Evolutionary conservation across 2,888 invertebrate species (phyloP).

Genomic region (Phortica okadai): DNA sequence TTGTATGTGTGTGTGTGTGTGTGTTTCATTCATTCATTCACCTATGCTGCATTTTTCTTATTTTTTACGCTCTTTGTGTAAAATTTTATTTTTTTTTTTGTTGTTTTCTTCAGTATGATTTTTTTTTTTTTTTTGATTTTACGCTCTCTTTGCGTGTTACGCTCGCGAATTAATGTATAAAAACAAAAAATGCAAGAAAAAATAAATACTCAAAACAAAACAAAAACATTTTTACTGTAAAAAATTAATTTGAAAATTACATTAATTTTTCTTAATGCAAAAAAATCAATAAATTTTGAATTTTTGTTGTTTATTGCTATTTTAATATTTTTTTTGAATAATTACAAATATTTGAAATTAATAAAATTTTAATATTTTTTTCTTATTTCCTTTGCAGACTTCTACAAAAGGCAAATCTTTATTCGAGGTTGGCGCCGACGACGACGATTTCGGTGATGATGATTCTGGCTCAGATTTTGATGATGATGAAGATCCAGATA

Average conservation of each 20-base stretch:
- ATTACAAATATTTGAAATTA: neutral
- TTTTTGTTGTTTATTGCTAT: slow-evolving; percentile 30
- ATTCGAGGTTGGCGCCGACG: slow-evolving; percentile 74
- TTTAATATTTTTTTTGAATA: neutral
- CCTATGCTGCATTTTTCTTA: neutral
- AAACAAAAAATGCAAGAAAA: slow-evolving; percentile 21
- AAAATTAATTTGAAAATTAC: neutral
- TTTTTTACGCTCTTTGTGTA: neutral
- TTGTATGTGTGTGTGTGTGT: neutral
- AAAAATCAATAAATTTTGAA: neutral
- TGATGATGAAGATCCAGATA: slow-evolving; percentile 93
- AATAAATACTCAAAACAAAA: neutral
- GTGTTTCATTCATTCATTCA: neutral
- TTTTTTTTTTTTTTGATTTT: neutral
- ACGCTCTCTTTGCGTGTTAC: neutral
- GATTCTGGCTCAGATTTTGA: slow-evolving; percentile 85
- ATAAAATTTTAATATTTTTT: neutral
- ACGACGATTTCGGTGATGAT: slow-evolving; percentile 76
- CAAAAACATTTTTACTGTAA: neutral
- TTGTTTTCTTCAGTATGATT: too few species aligned
- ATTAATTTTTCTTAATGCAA: neutral
- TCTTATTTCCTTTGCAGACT: slow-evolving; percentile 55
- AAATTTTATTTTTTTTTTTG: neutral
- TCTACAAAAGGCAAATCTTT: slow-evolving; percentile 65
- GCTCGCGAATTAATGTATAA: neutral